Base-by-base conservation (phyloP, 2,797 vertebrate species). In the Artibeus lituratus region DNA sequence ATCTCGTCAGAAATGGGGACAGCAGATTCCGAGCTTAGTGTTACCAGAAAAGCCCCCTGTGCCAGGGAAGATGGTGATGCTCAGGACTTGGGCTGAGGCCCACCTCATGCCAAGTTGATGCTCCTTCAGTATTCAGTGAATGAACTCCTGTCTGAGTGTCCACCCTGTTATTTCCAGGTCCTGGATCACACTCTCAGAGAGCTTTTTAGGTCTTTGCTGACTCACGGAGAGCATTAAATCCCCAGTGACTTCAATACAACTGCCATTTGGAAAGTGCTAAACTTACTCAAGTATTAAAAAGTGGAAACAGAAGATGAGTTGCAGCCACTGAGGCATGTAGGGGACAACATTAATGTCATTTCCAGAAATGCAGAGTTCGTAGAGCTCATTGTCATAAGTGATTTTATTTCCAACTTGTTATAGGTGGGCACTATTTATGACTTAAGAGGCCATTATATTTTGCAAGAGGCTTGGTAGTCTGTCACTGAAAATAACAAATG, bases 371-470 rank as follows among this genome's bases (percentile, higher is more conserved):
- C 11, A 65, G n/a, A 65, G 21, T 18, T 19, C 84, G 47, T 12
- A 51, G 18, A 83, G 55, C 51, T 69, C 39, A 26, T 0, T 26
- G 29, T 44, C 77, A 47, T 18, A 70, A 77, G n/a, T 0, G 21
- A 74, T 88, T 82, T 96, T 85, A 65, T 47, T 53, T 62, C 69
- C 29, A 69, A 3, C 12, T 83, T 62, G 39, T 53, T 72, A 73
- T 7, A 44, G 16, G 90, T 35, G 32, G 90, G 37, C 8, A 4
- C 7, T 32, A 73, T 49, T 91, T 88, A 90, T 16, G 57, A 67
- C 67, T 49, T 51, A 42, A 47, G 32, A 91, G 84, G n/a, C 22
- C 29, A 29, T 15, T 59, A n/a, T 32, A 67, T 69, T 91, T 90
- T 85, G 8, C 42, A 26, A n/a, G 26, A 47, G 5, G 35, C 12